phyloP scores from a whole-genome alignment of 2,113 vertebrate genomes.

The Sardina pilchardus region DNA sequence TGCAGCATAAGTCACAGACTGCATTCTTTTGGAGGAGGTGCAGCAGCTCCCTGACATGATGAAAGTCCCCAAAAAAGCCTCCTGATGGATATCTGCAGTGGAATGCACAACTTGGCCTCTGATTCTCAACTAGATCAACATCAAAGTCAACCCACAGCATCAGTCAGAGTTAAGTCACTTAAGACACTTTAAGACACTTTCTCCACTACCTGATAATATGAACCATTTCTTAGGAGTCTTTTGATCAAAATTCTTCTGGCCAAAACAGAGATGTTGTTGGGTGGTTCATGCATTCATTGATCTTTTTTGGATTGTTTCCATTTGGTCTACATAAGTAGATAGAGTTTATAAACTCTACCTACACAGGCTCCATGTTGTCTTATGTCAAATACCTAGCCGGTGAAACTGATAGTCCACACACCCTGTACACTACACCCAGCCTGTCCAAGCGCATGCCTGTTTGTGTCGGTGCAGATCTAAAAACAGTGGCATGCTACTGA shows the following conservation, averaged over 20 bases:
- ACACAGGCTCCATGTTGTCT: neutral
- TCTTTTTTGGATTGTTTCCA: too few relatives aligned
- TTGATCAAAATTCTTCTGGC: neutral
- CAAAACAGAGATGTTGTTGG: neutral
- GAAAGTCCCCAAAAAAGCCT: neutral
- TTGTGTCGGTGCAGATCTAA: neutral
- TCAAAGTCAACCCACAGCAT: neutral
- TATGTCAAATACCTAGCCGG: neutral
- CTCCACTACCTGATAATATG: neutral
- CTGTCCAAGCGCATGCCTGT: neutral
- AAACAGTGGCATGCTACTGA: neutral
- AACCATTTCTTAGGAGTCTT: neutral
- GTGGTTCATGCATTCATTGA: neutral
- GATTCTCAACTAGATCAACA: neutral
- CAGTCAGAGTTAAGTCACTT: neutral
- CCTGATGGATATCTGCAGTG: constrained; percentile 5
- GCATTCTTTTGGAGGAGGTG: constrained; percentile 47
- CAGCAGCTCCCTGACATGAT: constrained; percentile 13
- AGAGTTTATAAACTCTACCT: neutral
- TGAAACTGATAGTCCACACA: neutral
- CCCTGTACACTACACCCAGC: neutral
- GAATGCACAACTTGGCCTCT: neutral
- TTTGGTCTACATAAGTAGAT: too few relatives aligned
- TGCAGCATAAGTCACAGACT: constrained; percentile 32
- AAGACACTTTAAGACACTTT: neutral